A percentile compares a stretch with the other conserved stretches of the same genome.
Conservation (phyloP, 35 echinoderm and acorn worm species). For the Ophiothrix spiculata region DNA sequence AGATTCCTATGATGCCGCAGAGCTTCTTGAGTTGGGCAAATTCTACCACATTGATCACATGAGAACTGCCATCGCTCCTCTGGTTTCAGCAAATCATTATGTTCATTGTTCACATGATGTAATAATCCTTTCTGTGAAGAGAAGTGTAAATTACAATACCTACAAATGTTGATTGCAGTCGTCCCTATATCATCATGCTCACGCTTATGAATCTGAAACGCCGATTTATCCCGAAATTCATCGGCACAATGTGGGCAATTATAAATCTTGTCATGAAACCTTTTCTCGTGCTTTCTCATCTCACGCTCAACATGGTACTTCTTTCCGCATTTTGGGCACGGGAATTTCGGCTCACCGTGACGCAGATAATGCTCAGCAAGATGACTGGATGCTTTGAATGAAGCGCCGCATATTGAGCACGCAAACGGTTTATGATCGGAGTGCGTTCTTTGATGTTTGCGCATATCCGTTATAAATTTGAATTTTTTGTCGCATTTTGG, state of each 20-base stretch:
- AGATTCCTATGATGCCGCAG: background rate
- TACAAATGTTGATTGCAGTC: background rate
- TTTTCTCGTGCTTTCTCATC: background rate
- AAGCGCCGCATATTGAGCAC: background rate
- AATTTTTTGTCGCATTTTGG: background rate
- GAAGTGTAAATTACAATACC: background rate
- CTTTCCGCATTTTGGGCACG: background rate
- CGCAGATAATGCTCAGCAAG: background rate
- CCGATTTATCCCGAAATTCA: background rate
- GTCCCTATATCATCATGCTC: background rate
- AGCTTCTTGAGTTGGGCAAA: background rate
- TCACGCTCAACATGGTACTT: background rate
- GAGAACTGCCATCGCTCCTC: background rate
- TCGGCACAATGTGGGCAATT: background rate
- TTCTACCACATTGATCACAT: background rate
- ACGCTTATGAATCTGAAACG: background rate
- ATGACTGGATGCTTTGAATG: conserved; percentile 1
- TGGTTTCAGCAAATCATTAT: background rate
- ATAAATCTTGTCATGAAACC: background rate
- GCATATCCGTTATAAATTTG: background rate
- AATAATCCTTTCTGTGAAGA: background rate
- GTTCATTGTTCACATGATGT: background rate
- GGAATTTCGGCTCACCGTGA: background rate
- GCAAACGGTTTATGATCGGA: background rate
- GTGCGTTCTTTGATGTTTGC: background rate